phyloP scores from a whole-genome alignment of 2,113 vertebrate species.

The Poecilia latipinna region DNA sequence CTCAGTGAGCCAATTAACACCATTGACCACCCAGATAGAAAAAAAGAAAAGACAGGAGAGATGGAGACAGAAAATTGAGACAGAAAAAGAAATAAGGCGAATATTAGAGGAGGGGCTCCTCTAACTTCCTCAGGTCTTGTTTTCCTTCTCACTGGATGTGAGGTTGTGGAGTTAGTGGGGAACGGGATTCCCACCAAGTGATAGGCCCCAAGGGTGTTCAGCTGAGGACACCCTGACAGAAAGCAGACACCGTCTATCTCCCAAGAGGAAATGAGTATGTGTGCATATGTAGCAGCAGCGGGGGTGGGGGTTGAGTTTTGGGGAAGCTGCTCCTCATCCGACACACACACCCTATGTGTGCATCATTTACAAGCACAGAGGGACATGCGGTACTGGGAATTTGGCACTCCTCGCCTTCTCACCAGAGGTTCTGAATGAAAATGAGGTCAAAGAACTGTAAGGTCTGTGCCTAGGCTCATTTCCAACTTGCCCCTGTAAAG shows the following conservation, averaged over 20 bases:
- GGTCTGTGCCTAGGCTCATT: conserved; percentile 44
- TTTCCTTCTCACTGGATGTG: conserved; percentile 57
- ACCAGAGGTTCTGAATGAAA: conserved; percentile 73
- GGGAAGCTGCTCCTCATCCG: conserved; percentile 49
- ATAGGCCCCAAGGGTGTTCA: conserved; percentile 78
- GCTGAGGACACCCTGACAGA: conserved; percentile 86
- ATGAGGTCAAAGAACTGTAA: conserved; percentile 69
- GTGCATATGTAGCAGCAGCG: conserved; percentile 23
- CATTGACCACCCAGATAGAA: conserved; percentile 76
- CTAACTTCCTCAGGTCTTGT: conserved; percentile 79
- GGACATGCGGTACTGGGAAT: conserved; percentile 78
- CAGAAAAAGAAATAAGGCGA: conserved; percentile 51
- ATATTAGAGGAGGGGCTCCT: conserved; percentile 65
- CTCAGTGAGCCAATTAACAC: conserved; percentile 87
- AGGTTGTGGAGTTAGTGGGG: conserved; percentile 78
- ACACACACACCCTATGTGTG: conserved; percentile 35
- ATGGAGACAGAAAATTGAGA: conserved; percentile 63
- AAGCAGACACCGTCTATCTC: conserved; percentile 90
- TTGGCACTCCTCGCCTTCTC: conserved; percentile 72
- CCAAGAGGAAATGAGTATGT: conserved; percentile 76
- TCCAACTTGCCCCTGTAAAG: conserved; percentile 46
- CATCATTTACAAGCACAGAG: conserved; percentile 42
- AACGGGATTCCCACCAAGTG: conserved; percentile 88
- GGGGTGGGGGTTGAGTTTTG: conserved; percentile 71
- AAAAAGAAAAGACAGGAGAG: conserved; percentile 45